Evolutionary conservation across 2,888 invertebrate species (phyloP).

Genomic region (Apamea crenata): DNA sequence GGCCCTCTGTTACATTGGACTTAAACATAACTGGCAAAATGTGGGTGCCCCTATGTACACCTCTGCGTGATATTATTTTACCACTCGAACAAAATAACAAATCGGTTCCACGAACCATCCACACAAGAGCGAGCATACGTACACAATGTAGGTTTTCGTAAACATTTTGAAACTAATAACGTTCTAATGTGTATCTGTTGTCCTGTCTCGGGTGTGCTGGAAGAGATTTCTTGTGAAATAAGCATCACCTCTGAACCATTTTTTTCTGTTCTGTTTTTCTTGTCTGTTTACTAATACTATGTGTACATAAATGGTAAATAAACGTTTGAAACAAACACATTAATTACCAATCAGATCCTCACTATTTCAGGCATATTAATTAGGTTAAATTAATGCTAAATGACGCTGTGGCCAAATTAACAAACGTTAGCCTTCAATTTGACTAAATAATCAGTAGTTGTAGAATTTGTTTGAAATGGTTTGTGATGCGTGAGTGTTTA

Average conservation of each 20-base stretch:
- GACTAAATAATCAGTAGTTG: constrained; percentile 30
- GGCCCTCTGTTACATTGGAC: too few species aligned
- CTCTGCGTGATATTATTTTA: background rate
- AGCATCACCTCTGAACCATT: too few species aligned
- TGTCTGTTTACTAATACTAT: too few species aligned
- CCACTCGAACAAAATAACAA: constrained; percentile 13
- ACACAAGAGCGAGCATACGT: background rate
- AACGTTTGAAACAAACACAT: constrained; percentile 52
- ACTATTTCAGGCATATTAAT: constrained; percentile 46
- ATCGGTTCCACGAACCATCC: constrained; percentile 6
- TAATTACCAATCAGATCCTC: constrained; percentile 47
- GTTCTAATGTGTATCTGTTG: too few species aligned
- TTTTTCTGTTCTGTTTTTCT: too few species aligned
- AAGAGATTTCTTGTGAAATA: too few species aligned
- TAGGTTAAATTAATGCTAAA: constrained; percentile 53
- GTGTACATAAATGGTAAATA: too few species aligned
- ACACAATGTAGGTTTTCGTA: constrained; percentile 3
- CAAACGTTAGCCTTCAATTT: constrained; percentile 46
- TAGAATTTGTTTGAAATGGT: constrained; percentile 29
- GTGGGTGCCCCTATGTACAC: background rate
- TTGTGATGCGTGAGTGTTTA: constrained; percentile 3
- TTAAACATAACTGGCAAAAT: too few species aligned
- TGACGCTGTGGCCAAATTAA: constrained; percentile 34
- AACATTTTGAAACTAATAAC: constrained; percentile 49
- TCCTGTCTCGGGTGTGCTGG: too few species aligned